Percentiles rank a stretch among this genome's conserved stretches.
Evolutionary conservation across 1,140 invertebrate species (phyloP).

Genomic region (Heterodera schachtii): DNA sequence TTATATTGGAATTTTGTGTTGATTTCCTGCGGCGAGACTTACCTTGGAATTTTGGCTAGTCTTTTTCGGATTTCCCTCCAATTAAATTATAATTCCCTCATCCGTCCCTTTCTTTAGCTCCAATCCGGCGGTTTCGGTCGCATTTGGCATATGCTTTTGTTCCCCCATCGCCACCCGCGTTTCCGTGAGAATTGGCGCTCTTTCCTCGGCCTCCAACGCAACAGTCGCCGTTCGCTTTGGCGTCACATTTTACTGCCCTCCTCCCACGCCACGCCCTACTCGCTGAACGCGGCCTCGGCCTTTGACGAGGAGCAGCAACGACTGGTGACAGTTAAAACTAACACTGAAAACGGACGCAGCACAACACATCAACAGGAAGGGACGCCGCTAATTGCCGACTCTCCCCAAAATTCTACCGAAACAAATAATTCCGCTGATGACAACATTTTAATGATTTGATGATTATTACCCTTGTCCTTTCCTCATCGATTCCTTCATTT

Average conservation of each 20-base stretch:
- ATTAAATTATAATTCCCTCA: not conserved
- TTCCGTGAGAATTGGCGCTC: constrained; percentile 33
- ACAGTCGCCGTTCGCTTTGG: constrained; percentile 25
- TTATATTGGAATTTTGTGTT: constrained; percentile 53
- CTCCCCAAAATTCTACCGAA: not conserved
- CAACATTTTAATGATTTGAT: not conserved
- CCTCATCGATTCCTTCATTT: too few relatives aligned
- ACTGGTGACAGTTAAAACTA: not conserved
- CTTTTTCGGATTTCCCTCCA: not conserved
- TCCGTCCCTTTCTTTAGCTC: constrained; percentile 14
- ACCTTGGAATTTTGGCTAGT: constrained; percentile 47
- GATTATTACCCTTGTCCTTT: too few relatives aligned
- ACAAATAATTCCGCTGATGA: not conserved
- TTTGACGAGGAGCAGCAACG: not conserved
- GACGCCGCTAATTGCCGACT: not conserved
- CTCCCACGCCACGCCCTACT: constrained; percentile 16
- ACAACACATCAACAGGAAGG: too few relatives aligned
- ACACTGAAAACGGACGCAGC: not conserved
- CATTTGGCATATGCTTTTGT: constrained; percentile 26
- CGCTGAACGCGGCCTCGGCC: not conserved
- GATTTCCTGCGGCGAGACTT: constrained; percentile 50
- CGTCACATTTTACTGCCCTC: constrained; percentile 41
- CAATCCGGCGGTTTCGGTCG: constrained; percentile 2
- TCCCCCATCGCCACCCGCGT: constrained; percentile 24
- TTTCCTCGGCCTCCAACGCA: constrained; percentile 32